Evolutionary conservation across 2,113 vertebrate genomes (phyloP).

Genomic region (Tauraco erythrolophus): DNA sequence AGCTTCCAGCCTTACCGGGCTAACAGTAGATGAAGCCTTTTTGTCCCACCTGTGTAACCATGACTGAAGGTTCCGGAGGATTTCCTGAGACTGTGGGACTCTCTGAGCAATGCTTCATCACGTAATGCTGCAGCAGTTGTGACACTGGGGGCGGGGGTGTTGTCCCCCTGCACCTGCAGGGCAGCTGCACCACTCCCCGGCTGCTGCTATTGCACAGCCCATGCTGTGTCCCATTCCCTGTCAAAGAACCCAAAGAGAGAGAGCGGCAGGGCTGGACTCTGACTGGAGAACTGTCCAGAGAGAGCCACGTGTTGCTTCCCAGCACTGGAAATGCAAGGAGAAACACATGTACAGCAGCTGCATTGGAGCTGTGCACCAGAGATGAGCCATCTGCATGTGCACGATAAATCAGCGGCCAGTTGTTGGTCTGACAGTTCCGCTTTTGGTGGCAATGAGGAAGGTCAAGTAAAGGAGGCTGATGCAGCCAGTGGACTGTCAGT

Average conservation of each 20-base stretch:
- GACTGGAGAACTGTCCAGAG: background rate
- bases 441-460: background rate
- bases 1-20: background rate
- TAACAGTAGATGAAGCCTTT: background rate
- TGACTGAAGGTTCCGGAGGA: background rate
- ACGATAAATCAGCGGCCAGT: background rate
- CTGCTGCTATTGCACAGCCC: background rate
- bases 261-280: background rate
- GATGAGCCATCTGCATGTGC: background rate
- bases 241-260: background rate
- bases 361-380: background rate
- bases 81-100: background rate
- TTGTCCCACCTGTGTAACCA: rapidly evolving
- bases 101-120: background rate
- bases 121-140: background rate
- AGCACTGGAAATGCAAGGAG: background rate
- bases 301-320: background rate
- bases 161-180: rapidly evolving
- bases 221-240: background rate
- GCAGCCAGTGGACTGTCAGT: background rate
- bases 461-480: background rate
- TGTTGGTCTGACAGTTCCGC: background rate
- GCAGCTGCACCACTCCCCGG: background rate
- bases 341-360: background rate
- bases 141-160: background rate